Conservation (phyloP, 2,888 invertebrate genomes). For the Coecobrya sp. region DNA sequence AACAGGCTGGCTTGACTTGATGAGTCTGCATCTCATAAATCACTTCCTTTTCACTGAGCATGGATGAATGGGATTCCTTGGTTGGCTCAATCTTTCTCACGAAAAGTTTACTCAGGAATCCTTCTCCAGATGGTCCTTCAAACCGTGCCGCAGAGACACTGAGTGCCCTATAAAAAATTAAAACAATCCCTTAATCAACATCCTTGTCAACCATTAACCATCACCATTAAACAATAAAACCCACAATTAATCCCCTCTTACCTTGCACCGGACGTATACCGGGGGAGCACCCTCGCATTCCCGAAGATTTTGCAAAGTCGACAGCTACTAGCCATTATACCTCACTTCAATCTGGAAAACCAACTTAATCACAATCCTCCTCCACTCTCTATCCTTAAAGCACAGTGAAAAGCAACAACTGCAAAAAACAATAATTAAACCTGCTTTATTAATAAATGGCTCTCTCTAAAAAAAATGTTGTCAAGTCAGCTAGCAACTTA, state of each 20-base stretch:
- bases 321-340: slow-evolving; percentile 84
- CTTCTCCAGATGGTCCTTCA: slow-evolving; percentile 89
- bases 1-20: slow-evolving; percentile 96
- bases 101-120: slow-evolving; percentile 96
- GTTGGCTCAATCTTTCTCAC: slow-evolving; percentile 97
- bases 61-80: slow-evolving; percentile 98
- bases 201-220: neutral
- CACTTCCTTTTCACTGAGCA: slow-evolving; percentile 98
- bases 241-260: slow-evolving; percentile 22
- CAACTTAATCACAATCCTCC: neutral
- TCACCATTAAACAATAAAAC: neutral
- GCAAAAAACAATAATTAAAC: no score
- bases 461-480: neutral
- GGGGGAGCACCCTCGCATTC: slow-evolving; percentile 63
- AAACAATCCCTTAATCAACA: neutral
- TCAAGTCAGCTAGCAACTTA: slow-evolving; percentile 62
- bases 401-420: slow-evolving; percentile 36
- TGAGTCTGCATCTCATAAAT: slow-evolving; percentile 98
- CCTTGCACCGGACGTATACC: slow-evolving; percentile 73
- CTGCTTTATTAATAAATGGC: no score
- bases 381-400: neutral
- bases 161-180: slow-evolving; percentile 79
- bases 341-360: neutral
- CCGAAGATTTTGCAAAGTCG: slow-evolving; percentile 82
- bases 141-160: slow-evolving; percentile 80